phyloP scores from a whole-genome alignment of 2,113 vertebrate genomes.

The Phalacrocorax aristotelis region DNA sequence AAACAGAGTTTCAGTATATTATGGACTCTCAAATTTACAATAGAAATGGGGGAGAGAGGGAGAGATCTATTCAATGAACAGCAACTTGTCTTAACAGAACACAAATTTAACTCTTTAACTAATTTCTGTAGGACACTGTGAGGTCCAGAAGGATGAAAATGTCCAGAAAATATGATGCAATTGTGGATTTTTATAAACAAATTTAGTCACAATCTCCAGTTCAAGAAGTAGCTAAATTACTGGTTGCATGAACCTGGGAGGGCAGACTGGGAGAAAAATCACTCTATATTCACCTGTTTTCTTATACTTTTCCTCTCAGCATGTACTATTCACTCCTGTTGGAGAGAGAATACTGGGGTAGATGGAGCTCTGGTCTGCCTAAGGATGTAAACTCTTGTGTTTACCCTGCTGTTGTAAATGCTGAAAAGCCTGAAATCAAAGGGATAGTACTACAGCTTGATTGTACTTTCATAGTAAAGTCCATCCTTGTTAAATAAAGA shows the following conservation, averaged over 20 bases:
- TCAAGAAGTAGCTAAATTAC: neutral
- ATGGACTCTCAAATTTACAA: neutral
- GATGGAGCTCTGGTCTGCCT: neutral
- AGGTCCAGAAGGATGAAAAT: neutral
- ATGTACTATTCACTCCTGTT: neutral
- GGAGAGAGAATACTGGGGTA: neutral
- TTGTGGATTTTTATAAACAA: neutral
- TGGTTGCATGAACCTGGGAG: neutral
- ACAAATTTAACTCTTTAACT: neutral
- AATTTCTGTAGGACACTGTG: neutral
- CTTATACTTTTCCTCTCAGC: neutral
- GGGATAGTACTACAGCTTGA: neutral
- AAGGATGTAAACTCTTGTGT: neutral
- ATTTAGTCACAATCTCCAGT: neutral
- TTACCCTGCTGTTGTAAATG: neutral
- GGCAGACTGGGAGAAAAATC: neutral
- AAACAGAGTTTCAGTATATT: neutral
- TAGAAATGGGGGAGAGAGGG: neutral
- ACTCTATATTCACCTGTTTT: neutral
- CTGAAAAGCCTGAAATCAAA: constrained; percentile 19
- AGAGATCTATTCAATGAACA: neutral
- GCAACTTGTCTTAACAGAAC: neutral
- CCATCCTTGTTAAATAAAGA: constrained; percentile 44
- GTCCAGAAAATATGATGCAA: neutral
- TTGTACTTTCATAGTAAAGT: constrained; percentile 53